A percentile compares a stretch with the other conserved stretches of the same genome.
phyloP scores from a whole-genome alignment of 1,140 invertebrate species.

The Aethina tumida region DNA sequence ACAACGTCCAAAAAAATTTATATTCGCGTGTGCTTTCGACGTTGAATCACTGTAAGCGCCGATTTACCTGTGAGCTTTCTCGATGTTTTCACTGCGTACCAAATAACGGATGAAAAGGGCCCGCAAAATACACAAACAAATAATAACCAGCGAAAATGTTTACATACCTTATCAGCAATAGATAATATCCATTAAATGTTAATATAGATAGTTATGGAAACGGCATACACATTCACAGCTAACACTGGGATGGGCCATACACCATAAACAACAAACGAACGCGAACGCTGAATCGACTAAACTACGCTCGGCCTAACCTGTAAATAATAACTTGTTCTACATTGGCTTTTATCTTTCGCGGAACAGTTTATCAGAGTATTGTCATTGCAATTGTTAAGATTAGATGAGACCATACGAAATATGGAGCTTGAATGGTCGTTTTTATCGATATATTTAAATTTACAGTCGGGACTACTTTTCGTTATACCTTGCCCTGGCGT shows the following conservation, averaged over 20 bases:
- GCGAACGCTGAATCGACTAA: slow-evolving; percentile 14
- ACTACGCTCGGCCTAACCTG: slow-evolving; percentile 14
- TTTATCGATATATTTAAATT: no score
- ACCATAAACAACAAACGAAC: slow-evolving; percentile 31
- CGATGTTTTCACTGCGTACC: background rate
- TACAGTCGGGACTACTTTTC: no score
- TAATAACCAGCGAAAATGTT: background rate
- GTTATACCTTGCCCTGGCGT: no score
- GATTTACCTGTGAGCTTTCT: background rate
- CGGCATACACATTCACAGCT: slow-evolving; percentile 35
- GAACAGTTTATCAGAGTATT: no score
- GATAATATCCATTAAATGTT: slow-evolving; percentile 30
- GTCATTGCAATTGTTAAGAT: no score
- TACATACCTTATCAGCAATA: slow-evolving; percentile 30
- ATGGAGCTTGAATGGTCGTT: no score
- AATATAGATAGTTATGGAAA: slow-evolving; percentile 26
- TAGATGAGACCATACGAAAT: no score
- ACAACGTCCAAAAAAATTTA: background rate
- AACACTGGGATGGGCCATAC: slow-evolving; percentile 35
- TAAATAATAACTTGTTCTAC: slow-evolving; percentile 13
- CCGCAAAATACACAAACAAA: background rate
- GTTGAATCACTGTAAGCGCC: background rate
- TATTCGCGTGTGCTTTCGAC: background rate
- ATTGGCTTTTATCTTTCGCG: slow-evolving; percentile 7
- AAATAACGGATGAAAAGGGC: background rate